Percentiles rank a stretch among this genome's conserved stretches.
Evolutionary conservation across 2,888 invertebrate species (phyloP).

Genomic region (Drosophila antonietae): DNA sequence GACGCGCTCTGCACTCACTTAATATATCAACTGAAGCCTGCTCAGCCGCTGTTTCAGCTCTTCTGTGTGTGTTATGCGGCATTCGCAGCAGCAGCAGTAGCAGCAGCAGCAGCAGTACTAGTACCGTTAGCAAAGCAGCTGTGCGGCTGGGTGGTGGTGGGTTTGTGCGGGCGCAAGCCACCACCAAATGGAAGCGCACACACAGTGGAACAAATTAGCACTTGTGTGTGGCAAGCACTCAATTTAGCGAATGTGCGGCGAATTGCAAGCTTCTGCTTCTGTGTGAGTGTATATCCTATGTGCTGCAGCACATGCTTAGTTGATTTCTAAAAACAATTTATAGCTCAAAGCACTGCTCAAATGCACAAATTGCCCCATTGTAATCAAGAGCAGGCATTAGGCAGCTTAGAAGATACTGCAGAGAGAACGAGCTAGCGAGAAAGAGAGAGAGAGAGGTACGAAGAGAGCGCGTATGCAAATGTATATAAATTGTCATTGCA

Average conservation of each 20-base stretch:
- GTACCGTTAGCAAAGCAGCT: conserved; percentile 40
- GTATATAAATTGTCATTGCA: conserved; percentile 7
- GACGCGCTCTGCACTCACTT: conserved; percentile 40
- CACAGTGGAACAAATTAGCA: conserved; percentile 25
- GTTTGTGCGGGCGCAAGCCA: conserved; percentile 40
- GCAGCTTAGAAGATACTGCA: conserved; percentile 4
- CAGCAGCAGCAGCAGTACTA: conserved; percentile 34
- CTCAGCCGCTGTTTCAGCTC: conserved; percentile 19
- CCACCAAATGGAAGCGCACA: conserved; percentile 37
- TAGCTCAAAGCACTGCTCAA: background rate
- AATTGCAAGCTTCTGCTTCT: conserved; percentile 3
- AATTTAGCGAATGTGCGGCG: conserved; percentile 7
- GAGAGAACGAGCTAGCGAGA: background rate
- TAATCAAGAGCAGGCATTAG: conserved; percentile 16
- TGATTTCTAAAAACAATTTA: conserved; percentile 1
- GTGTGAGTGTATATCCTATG: conserved; percentile 7
- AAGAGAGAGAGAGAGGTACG: background rate
- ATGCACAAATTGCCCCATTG: conserved; percentile 20
- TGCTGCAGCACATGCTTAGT: background rate
- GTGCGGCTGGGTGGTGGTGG: conserved; percentile 32
- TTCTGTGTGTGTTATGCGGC: conserved; percentile 19
- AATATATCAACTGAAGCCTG: conserved; percentile 37
- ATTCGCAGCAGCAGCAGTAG: conserved; percentile 38
- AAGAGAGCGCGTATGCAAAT: conserved; percentile 15
- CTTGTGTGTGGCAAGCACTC: conserved; percentile 1